phyloP scores from a whole-genome alignment of 2,888 invertebrate species.

The Lapara coniferarum region DNA sequence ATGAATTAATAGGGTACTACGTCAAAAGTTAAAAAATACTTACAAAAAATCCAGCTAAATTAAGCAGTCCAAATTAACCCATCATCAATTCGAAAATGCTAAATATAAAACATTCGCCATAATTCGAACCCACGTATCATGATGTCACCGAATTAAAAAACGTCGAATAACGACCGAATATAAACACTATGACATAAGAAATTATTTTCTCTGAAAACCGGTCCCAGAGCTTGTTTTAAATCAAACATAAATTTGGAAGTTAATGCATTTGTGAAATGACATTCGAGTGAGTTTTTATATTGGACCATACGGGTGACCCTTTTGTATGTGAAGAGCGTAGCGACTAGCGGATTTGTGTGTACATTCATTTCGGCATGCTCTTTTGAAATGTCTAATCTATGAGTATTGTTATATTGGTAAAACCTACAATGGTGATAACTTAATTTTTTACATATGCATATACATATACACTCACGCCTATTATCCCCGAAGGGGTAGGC shows the following conservation, averaged over 20 bases:
- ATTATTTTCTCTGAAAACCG: conserved; percentile 38
- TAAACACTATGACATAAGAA: conserved; percentile 26
- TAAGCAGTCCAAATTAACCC: background rate
- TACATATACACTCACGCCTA: too few species aligned
- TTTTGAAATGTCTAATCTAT: too few species aligned
- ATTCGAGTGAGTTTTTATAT: conserved; percentile 49
- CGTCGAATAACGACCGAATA: conserved; percentile 26
- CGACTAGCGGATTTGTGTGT: background rate
- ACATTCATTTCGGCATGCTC: too few species aligned
- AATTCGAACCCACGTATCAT: conserved; percentile 23
- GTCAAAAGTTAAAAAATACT: too few species aligned
- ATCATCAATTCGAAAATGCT: conserved; percentile 12
- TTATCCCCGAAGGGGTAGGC: too few species aligned
- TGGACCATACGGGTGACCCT: conserved; percentile 31
- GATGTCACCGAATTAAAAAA: conserved; percentile 16
- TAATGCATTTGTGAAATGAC: conserved; percentile 55
- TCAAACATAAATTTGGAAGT: conserved; percentile 59
- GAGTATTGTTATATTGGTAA: too few species aligned
- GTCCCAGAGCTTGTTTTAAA: conserved; percentile 49
- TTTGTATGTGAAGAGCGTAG: conserved; percentile 26
- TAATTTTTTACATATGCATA: too few species aligned
- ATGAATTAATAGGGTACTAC: too few species aligned
- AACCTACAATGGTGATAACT: too few species aligned
- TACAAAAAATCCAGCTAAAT: too few species aligned
- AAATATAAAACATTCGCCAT: background rate